phyloP scores from a whole-genome alignment of 2,888 invertebrate genomes.

The Carterocephalus palaemon region DNA sequence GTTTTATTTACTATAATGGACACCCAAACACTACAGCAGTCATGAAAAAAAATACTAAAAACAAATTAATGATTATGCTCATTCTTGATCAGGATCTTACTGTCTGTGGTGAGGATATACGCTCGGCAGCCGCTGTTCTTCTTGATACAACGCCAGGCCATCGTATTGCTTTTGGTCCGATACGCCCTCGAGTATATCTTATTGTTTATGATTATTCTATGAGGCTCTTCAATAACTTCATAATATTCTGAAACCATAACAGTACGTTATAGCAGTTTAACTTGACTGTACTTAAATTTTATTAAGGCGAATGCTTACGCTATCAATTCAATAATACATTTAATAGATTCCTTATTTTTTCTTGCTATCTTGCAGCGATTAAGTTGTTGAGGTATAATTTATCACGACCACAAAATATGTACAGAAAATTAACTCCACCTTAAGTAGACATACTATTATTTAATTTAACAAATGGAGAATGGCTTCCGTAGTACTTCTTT shows the following conservation, averaged over 20 bases:
- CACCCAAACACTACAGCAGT: slow-evolving; percentile 21
- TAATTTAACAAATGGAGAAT: no score
- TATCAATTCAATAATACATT: no score
- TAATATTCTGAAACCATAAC: slow-evolving; percentile 8
- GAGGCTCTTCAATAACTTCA: slow-evolving; percentile 7
- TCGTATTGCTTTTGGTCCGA: neutral
- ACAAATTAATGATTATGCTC: slow-evolving; percentile 19
- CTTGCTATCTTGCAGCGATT: no score
- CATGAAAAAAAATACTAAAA: slow-evolving; percentile 18
- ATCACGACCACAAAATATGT: no score
- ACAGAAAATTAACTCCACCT: no score
- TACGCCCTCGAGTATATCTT: slow-evolving; percentile 9
- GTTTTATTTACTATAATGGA: no score
- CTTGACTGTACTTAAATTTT: no score
- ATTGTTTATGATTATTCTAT: slow-evolving; percentile 7
- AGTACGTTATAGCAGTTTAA: no score
- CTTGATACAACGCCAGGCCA: slow-evolving; percentile 39
- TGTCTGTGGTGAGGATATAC: slow-evolving; percentile 36
- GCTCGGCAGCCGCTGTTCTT: slow-evolving; percentile 41
- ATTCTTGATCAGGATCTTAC: slow-evolving; percentile 31
- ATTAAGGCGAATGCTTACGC: no score
- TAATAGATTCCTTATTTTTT: neutral
- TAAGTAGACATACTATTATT: no score
- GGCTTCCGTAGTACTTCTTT: no score
- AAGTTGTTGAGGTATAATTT: no score